These are phyloP conservation scores for Acanthisitta chloris DNA, from an alignment of 2,113 vertebrate species.

Conservation along the genomic window DNA sequence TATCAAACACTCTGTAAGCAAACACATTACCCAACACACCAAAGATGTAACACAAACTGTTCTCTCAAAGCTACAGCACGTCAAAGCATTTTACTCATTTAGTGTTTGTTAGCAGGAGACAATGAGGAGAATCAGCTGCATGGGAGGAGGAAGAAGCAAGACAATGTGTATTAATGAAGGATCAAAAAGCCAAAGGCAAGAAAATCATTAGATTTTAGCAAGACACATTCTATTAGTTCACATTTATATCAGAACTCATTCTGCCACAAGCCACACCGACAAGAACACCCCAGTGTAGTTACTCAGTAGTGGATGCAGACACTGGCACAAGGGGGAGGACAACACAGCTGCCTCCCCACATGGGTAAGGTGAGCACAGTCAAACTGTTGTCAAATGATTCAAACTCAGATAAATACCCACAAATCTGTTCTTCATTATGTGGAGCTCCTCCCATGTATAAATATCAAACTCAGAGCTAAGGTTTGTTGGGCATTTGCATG, in stretches of 20 bases:
- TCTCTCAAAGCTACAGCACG: background rate
- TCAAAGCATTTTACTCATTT: background rate
- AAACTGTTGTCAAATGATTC: background rate
- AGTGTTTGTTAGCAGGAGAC: background rate
- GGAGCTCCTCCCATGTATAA: background rate
- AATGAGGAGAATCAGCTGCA: background rate
- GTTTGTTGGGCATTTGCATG: background rate
- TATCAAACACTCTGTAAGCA: background rate
- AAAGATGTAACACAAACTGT: background rate
- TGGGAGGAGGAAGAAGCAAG: background rate
- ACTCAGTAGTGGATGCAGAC: background rate
- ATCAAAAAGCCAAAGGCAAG: background rate
- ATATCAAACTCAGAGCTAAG: background rate
- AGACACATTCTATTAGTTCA: background rate
- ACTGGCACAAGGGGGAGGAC: background rate
- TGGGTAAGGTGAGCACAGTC: accelerated
- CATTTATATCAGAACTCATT: background rate
- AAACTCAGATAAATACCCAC: background rate
- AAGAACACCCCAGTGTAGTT: background rate
- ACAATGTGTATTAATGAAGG: accelerated
- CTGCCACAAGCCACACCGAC: background rate
- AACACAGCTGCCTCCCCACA: background rate
- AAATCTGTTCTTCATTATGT: background rate
- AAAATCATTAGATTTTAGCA: background rate
- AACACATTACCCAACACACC: background rate